phyloP scores from a whole-genome alignment of 2,797 vertebrate genomes.

The Enteromius viviparus region DNA sequence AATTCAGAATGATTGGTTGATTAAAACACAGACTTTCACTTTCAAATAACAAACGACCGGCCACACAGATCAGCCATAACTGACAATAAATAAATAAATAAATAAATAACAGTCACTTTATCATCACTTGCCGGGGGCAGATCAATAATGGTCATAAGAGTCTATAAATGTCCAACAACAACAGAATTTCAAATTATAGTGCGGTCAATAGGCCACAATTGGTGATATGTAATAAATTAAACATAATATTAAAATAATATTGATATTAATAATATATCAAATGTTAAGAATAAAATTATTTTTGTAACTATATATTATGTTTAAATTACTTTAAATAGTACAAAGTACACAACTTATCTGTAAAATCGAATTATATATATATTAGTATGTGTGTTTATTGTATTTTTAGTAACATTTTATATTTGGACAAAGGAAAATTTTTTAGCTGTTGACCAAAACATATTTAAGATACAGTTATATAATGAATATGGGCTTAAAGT shows the following conservation, averaged over 20 bases:
- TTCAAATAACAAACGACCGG: slow-evolving; percentile 32
- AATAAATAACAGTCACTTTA: slow-evolving; percentile 25
- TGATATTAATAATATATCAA: not conserved
- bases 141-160: slow-evolving; percentile 8
- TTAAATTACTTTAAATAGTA: not conserved
- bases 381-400: not conserved
- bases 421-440: not conserved
- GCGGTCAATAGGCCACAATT: not conserved
- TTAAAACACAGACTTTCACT: slow-evolving; percentile 20
- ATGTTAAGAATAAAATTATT: not conserved
- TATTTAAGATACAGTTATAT: not conserved
- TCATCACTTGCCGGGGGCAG: slow-evolving; percentile 12
- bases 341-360: too few relatives aligned
- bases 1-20: slow-evolving; percentile 36
- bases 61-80: slow-evolving; percentile 20
- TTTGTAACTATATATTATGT: not conserved
- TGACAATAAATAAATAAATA: not conserved
- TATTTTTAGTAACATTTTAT: not conserved
- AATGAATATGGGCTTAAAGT: not conserved
- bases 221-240: not conserved
- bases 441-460: not conserved
- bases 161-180: not conserved
- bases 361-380: too few relatives aligned
- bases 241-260: not conserved
- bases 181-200: not conserved